Evolutionary conservation across 2,888 invertebrate genomes (phyloP).

Genomic region (Stenotaenia linearis): DNA sequence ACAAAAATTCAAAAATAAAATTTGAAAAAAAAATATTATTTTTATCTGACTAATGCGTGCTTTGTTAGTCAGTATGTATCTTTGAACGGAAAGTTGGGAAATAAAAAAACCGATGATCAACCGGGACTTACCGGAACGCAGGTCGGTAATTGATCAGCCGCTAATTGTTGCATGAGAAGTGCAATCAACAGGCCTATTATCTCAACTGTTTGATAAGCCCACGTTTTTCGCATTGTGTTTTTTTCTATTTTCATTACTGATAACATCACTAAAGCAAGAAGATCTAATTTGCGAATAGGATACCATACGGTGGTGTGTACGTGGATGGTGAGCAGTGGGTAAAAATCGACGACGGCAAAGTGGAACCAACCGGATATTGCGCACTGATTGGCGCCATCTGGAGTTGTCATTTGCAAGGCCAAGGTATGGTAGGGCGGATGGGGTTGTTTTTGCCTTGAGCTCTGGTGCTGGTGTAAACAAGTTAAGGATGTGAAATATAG

Average conservation of each 20-base stretch:
- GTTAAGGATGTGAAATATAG: background rate
- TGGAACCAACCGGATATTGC: conserved; percentile 1
- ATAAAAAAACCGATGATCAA: background rate
- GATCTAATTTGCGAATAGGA: background rate
- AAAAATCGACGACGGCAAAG: background rate
- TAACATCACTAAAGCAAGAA: background rate
- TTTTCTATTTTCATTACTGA: background rate
- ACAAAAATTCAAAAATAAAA: background rate
- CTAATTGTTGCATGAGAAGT: background rate
- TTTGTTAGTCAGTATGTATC: background rate
- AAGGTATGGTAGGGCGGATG: background rate
- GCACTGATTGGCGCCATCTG: conserved; percentile 6
- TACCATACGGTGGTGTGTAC: conserved; percentile 21
- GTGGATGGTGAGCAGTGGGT: background rate
- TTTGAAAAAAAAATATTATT: background rate
- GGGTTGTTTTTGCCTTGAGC: background rate
- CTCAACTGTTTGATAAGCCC: background rate
- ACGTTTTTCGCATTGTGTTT: background rate
- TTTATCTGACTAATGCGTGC: background rate
- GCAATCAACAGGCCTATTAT: background rate
- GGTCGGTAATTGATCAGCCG: background rate
- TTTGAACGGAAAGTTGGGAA: background rate
- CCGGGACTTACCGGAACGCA: background rate
- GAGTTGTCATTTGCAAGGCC: background rate
- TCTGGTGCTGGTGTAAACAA: background rate